Evolutionary conservation across 2,113 vertebrate species (phyloP).

Genomic region (Spea multiplicata): DNA sequence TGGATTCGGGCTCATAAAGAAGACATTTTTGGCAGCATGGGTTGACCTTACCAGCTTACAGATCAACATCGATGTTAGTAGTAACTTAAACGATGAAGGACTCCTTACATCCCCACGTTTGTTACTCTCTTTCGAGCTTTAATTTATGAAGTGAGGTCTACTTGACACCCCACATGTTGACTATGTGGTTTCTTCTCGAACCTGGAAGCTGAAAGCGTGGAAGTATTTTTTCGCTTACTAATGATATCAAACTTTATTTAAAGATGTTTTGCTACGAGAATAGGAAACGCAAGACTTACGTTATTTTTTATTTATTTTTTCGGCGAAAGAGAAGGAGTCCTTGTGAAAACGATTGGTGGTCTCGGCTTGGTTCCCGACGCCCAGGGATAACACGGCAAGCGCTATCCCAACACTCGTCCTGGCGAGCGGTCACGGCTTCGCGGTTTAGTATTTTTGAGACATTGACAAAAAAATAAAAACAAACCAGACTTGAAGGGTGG

Average conservation of each 20-base stretch:
- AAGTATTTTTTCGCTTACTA: constrained; percentile 34
- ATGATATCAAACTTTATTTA: constrained; percentile 18
- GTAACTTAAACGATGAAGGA: constrained; percentile 2
- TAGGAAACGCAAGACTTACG: constrained; percentile 13
- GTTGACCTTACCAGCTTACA: neutral
- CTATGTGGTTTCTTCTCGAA: constrained; percentile 4
- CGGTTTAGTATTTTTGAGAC: neutral
- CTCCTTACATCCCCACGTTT: constrained; percentile 1
- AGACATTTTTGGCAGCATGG: neutral
- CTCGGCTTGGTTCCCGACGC: constrained; percentile 2
- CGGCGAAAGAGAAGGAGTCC: neutral
- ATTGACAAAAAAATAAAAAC: neutral
- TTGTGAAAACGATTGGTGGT: constrained; percentile 13
- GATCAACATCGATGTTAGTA: constrained; percentile 11
- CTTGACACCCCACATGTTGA: neutral
- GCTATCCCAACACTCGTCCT: neutral
- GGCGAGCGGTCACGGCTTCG: neutral
- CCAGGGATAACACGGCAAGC: neutral
- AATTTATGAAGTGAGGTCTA: constrained; percentile 25
- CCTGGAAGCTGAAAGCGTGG: neutral
- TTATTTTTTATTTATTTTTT: neutral
- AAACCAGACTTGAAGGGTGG: neutral
- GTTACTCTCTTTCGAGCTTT: neutral
- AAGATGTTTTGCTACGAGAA: constrained; percentile 21
- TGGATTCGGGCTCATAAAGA: constrained; percentile 14